Evolutionary conservation across 2,113 vertebrate species (phyloP), one percentile per base, ranked within the genome.

Genomic region (Microtus richardsoni): DNA sequence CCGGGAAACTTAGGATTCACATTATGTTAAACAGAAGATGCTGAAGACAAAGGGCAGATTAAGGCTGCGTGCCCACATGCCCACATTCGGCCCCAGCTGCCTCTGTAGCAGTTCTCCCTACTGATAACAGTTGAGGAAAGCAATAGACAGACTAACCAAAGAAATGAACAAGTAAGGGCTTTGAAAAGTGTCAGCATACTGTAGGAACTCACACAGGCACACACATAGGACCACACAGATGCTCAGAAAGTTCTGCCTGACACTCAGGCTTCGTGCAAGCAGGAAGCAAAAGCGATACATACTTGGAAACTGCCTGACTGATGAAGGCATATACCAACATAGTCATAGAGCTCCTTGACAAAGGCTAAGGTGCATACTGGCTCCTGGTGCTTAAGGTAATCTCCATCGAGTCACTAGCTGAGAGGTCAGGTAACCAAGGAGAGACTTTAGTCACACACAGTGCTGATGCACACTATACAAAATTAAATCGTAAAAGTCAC

Each of bases 181-280:
- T 92, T 95, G 47, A 86, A 95, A 93, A 96, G 60, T 52, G 52
- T 68, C 73, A 33, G 3, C 8, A 36, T 49, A 77, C 41, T 89
- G 24, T 52, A 62, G 47, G 89, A 73, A 90, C 21, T 24, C n/a
- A 75, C 28, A 89, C 73, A 44, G 36, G 30, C 60, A 33, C 2
- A 0, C 0, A 13, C 73, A 12, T 36, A 54, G 78, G 68, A 39
- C 17, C 66, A 16, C 54, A 10, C 9, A 11, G 39, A 12, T 47
- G 28, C 33, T 86, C 39, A 64, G 62, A 6, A 79, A 41, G 60
- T 86, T 39, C 36, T 88, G 41, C 58, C 39, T 89, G 62, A 77
- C 22, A 26, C 17, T 49, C 39, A 85, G 78, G 33, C 28, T 64
- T 7, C 79, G 26, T 26, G 16, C 36, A 62, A 75, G 24, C 58